Base-by-base conservation (phyloP, 2,797 vertebrate genomes). In the Heterohyrax brucei region DNA sequence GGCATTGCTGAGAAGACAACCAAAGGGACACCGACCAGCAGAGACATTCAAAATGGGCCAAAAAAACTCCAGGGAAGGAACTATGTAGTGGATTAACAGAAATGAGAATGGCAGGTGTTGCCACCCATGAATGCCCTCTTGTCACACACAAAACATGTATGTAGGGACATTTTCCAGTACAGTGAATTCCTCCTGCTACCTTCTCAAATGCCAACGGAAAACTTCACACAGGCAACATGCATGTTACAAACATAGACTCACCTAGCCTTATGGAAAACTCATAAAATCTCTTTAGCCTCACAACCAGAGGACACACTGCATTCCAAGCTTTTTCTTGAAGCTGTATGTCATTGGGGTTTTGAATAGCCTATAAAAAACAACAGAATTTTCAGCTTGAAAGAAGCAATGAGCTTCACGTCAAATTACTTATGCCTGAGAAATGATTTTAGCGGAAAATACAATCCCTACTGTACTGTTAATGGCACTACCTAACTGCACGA, bases 261-360 rank as follows among this genome's bases (percentile, higher is more conserved):
- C 99, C 99, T 97, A 99, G 98, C 97, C 99, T 99, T 78, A 99
- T 98, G 46, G 99, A 99, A 98, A 99, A 99, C 90, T 99, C 99
- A 96, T 99, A 99, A 98, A 99, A 99, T 89, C 98, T 99, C 98
- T 99, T 99, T 96, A 99, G 99, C 62, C 99, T 99, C 97, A 99
- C 99, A 89, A 99, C 99, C 84, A 99, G 98, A 2, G 99, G 99
- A 95, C 99, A 99, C 50, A 99, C 99, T 0, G 99, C 99, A 98
- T 99, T 99, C 99, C 99, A 99, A 0, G 99, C 99, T 96, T 98
- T 99, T 97, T 99, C 99, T 97, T 99, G 99, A 96, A 99, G 99
- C 59, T 98, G 98, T 97, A 99, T 99, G 98, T 99, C 99, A 24
- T 97, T 99, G 82, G 99, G 99, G 96, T 99, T 99, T 98, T 99